Percentiles rank a stretch among this genome's conserved stretches.
These are phyloP conservation scores for Acanthurus leucopareius DNA, from an alignment of 2,797 vertebrate genomes.

Conservation along the genomic window DNA sequence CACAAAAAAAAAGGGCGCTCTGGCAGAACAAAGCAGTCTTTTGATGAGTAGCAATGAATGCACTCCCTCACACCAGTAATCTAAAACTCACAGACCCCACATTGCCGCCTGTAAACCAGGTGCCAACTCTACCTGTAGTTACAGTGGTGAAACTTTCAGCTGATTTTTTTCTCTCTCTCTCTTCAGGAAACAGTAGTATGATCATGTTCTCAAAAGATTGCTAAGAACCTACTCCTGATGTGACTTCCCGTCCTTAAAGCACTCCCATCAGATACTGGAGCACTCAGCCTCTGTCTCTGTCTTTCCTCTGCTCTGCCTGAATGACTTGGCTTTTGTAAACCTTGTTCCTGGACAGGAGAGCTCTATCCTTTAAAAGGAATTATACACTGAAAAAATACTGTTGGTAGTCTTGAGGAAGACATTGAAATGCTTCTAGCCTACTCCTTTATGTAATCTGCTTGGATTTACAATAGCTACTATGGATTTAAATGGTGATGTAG, in stretches of 20 bases:
- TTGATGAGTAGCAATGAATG: slow-evolving; percentile 80
- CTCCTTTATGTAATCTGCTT: neutral
- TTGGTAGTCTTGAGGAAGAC: neutral
- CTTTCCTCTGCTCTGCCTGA: slow-evolving; percentile 23
- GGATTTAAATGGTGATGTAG: neutral
- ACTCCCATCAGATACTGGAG: slow-evolving; percentile 73
- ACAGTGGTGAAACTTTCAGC: slow-evolving; percentile 39
- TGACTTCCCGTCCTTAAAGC: slow-evolving; percentile 50
- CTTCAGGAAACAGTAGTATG: slow-evolving; percentile 50
- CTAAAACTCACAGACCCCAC: slow-evolving; percentile 71
- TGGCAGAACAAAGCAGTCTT: slow-evolving; percentile 77
- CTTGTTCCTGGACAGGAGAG: slow-evolving; percentile 19
- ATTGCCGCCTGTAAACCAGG: slow-evolving; percentile 53
- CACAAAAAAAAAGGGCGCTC: slow-evolving; percentile 39
- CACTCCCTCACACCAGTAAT: slow-evolving; percentile 78
- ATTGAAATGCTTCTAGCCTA: neutral
- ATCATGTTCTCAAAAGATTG: slow-evolving; percentile 60
- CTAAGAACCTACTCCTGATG: slow-evolving; percentile 41
- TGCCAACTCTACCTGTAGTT: slow-evolving; percentile 69
- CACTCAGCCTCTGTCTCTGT: slow-evolving; percentile 55
- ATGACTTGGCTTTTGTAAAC: slow-evolving; percentile 47
- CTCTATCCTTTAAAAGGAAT: slow-evolving; percentile 36
- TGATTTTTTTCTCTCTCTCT: neutral
- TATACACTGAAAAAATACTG: slow-evolving; percentile 14
- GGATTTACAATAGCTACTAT: neutral